Evolutionary conservation across 1,140 invertebrate genomes (phyloP).

Genomic region (Scaptomyza montana): DNA sequence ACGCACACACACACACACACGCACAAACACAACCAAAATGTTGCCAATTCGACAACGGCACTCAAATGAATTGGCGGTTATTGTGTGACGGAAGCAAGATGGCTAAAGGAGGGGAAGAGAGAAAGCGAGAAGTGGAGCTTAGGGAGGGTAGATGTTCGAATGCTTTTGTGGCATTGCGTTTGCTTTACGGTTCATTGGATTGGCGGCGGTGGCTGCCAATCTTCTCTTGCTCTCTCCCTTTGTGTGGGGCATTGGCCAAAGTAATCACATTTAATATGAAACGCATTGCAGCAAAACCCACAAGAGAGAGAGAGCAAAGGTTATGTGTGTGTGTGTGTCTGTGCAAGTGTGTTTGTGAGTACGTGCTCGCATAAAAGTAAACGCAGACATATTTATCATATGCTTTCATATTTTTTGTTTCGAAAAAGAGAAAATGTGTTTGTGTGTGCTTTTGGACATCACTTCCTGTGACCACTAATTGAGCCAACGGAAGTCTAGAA

Average conservation of each 20-base stretch:
- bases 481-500: slow-evolving; percentile 79
- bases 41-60: slow-evolving; percentile 80
- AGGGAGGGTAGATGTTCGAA: background rate
- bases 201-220: slow-evolving; percentile 54
- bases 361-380: slow-evolving; percentile 48
- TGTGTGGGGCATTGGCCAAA: slow-evolving; percentile 69
- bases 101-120: background rate
- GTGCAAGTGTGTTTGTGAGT: slow-evolving; percentile 17
- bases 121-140: background rate
- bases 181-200: slow-evolving; percentile 79
- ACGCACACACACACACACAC: slow-evolving; percentile 35
- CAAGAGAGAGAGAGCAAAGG: slow-evolving; percentile 30
- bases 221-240: slow-evolving; percentile 32
- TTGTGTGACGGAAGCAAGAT: slow-evolving; percentile 31
- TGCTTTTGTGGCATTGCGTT: slow-evolving; percentile 60
- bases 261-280: slow-evolving; percentile 82
- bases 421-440: too few species aligned
- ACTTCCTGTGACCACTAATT: slow-evolving; percentile 74
- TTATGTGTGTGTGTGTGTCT: slow-evolving; percentile 36
- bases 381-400: slow-evolving; percentile 40
- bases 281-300: slow-evolving; percentile 74
- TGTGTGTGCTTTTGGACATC: slow-evolving; percentile 25
- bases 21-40: slow-evolving; percentile 54
- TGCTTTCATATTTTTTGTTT: slow-evolving; percentile 24
- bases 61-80: slow-evolving; percentile 81